Conservation (phyloP, 2,888 invertebrate genomes). For the Calameuta idolon region DNA sequence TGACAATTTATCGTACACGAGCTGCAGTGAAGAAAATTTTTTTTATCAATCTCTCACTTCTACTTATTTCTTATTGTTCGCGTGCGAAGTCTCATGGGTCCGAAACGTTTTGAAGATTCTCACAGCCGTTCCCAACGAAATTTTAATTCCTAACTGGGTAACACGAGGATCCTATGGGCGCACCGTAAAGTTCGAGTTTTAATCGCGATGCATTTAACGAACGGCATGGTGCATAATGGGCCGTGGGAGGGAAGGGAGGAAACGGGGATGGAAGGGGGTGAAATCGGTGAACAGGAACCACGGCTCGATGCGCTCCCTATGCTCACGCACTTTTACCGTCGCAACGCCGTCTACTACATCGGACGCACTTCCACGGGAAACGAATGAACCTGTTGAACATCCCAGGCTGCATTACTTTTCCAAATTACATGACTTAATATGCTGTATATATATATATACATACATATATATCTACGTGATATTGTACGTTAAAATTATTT, state of each 20-base stretch:
- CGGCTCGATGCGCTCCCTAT: conserved; percentile 62
- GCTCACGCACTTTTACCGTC: conserved; percentile 59
- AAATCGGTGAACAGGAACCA: conserved; percentile 64
- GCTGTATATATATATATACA: background rate
- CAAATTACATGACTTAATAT: background rate
- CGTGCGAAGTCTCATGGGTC: background rate
- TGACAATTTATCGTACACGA: background rate
- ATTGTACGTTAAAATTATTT: background rate
- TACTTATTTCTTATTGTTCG: background rate
- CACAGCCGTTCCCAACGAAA: background rate
- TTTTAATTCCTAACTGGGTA: background rate
- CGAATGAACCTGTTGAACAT: conserved; percentile 1
- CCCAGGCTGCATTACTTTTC: background rate
- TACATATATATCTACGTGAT: no score
- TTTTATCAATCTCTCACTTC: background rate
- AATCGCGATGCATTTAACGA: conserved; percentile 10
- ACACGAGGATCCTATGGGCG: conserved; percentile 3
- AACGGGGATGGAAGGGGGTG: conserved; percentile 56
- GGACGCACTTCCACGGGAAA: conserved; percentile 5
- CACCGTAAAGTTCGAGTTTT: conserved; percentile 15
- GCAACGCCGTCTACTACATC: background rate
- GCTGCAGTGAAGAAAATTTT: background rate
- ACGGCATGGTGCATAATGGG: conserved; percentile 7
- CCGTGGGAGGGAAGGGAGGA: conserved; percentile 5
- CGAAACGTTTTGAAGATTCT: background rate